phyloP scores from a whole-genome alignment of 1,140 invertebrate species.

The Ericerus pela region DNA sequence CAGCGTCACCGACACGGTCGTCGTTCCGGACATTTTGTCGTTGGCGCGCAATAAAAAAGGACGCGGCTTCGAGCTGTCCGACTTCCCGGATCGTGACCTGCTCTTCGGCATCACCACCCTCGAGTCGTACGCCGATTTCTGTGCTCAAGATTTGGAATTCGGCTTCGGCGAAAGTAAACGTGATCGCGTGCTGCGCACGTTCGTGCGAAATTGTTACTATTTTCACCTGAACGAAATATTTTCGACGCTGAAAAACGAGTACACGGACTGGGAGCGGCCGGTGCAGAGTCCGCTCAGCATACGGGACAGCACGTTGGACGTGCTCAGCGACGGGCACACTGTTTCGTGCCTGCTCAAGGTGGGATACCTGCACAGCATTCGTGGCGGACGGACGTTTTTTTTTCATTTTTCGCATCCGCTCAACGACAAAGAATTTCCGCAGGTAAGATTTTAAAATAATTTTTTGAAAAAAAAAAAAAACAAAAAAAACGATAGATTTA shows the following conservation, averaged over 20 bases:
- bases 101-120: conserved; percentile 57
- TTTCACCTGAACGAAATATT: conserved; percentile 83
- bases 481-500: too few species aligned
- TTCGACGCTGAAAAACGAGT: conserved; percentile 79
- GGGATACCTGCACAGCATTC: conserved; percentile 59
- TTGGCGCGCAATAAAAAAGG: conserved; percentile 33
- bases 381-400: conserved; percentile 62
- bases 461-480: too few species aligned
- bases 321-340: conserved; percentile 73
- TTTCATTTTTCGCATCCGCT: conserved; percentile 75
- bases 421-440: conserved; percentile 54
- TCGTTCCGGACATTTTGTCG: conserved; percentile 62
- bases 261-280: conserved; percentile 79
- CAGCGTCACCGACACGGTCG: conserved; percentile 16
- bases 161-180: conserved; percentile 70
- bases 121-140: conserved; percentile 60
- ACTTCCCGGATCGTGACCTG: conserved; percentile 63
- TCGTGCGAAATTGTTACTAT: conserved; percentile 73
- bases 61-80: conserved; percentile 56
- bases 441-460: too few species aligned
- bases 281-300: conserved; percentile 56
- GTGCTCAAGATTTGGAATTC: conserved; percentile 53
- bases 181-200: conserved; percentile 69
- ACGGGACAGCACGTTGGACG: conserved; percentile 55
- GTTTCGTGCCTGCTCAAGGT: conserved; percentile 64